Conservation (phyloP, 2,888 invertebrate species). For the Schizaphis graminum region DNA sequence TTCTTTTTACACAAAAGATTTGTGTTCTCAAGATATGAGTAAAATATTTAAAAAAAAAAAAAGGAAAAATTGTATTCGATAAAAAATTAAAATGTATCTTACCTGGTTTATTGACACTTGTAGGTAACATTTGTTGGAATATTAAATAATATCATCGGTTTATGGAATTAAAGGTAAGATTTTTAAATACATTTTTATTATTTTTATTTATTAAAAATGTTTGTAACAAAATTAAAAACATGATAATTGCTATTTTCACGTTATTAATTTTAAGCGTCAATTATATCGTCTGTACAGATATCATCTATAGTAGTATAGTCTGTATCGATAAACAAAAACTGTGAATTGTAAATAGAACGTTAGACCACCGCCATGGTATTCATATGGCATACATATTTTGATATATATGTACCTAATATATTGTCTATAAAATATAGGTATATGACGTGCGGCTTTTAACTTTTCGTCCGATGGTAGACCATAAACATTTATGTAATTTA, state of each 20-base stretch:
- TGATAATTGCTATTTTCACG: not conserved
- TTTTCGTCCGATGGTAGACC: not conserved
- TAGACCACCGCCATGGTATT: not conserved
- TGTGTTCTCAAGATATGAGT: not conserved
- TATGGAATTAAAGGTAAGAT: not conserved
- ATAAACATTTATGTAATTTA: not conserved
- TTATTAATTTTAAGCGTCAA: not conserved
- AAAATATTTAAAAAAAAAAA: not conserved
- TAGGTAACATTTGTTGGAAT: not conserved
- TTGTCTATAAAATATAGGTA: not conserved
- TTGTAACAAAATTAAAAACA: not conserved
- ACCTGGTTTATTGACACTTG: not conserved
- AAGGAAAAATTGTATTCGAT: not conserved
- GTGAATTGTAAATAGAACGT: not conserved
- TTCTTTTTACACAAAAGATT: not conserved
- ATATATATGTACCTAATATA: not conserved
- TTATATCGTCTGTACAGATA: not conserved
- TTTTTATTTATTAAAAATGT: not conserved
- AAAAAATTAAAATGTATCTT: not conserved
- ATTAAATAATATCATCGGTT: not conserved
- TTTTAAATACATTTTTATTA: too few relatives aligned
- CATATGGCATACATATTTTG: not conserved
- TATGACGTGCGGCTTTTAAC: not conserved
- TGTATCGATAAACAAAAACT: not conserved
- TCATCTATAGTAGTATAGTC: not conserved